phyloP scores from a whole-genome alignment of 2,113 vertebrate species.

The Promerops cafer region DNA sequence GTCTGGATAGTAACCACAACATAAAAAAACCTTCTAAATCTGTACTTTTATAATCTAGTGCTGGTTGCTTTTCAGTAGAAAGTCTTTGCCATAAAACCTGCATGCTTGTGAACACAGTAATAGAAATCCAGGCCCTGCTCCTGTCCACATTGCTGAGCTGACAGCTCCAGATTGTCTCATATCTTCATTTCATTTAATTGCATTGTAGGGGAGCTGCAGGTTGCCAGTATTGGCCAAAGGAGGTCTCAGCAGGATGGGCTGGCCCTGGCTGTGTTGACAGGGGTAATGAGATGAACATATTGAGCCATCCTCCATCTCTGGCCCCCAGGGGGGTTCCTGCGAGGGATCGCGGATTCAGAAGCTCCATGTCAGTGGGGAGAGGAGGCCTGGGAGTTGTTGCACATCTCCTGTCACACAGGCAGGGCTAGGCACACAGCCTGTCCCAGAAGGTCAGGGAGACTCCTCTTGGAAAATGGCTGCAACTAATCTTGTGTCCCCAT shows the following conservation, averaged over 20 bases:
- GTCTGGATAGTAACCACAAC: background rate
- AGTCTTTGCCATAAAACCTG: background rate
- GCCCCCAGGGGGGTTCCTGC: background rate
- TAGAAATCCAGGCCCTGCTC: background rate
- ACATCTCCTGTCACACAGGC: fast-evolving
- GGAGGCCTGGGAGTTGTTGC: background rate
- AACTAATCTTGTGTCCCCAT: background rate
- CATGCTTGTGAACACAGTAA: background rate
- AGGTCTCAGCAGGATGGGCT: background rate
- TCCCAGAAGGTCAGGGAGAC: background rate
- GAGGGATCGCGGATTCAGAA: fast-evolving
- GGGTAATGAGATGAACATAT: background rate
- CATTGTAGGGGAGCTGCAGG: background rate
- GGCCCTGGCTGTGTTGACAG: background rate
- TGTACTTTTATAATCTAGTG: background rate
- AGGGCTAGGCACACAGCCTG: background rate
- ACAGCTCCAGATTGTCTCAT: background rate
- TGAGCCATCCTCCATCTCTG: background rate
- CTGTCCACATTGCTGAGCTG: background rate
- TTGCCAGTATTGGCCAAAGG: background rate
- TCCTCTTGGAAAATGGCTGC: background rate
- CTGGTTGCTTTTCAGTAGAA: background rate
- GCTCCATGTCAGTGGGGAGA: fast-evolving
- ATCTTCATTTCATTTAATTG: background rate
- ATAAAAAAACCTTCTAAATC: background rate